Evolutionary conservation across 2,113 vertebrate species (phyloP).

Genomic region (Neomonachus schauinslandi): DNA sequence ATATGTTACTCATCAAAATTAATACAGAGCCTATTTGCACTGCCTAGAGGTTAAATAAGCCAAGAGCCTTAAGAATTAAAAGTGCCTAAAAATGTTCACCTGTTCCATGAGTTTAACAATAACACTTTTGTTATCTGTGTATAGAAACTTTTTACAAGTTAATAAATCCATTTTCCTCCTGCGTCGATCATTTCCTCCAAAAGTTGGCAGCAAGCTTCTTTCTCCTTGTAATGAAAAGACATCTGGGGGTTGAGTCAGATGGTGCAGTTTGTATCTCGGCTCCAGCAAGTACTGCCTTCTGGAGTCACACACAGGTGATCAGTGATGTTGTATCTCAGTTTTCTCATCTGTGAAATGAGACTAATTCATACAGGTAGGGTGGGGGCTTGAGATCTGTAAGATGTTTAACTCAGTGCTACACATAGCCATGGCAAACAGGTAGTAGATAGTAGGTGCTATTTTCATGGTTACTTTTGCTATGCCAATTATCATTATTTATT

Average conservation of each 20-base stretch:
- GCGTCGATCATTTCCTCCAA: background rate
- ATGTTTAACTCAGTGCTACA: background rate
- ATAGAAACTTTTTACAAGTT: background rate
- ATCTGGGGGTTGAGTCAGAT: background rate
- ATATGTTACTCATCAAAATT: background rate
- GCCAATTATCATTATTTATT: background rate
- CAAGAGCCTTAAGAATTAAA: background rate
- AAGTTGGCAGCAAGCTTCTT: background rate
- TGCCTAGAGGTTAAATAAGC: background rate
- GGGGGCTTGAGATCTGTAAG: background rate
- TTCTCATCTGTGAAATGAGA: conserved; percentile 7
- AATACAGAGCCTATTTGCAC: background rate
- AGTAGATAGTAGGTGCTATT: background rate
- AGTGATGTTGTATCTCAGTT: background rate
- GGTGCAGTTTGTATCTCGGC: background rate
- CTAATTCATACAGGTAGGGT: background rate
- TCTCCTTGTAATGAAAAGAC: background rate
- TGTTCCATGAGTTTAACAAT: background rate
- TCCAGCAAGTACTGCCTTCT: background rate
- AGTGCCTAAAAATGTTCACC: background rate
- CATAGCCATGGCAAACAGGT: background rate
- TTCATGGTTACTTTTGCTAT: background rate
- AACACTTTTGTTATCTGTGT: background rate
- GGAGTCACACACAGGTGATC: background rate
- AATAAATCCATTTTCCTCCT: background rate